Percentiles rank a stretch among this genome's conserved stretches.
Evolutionary conservation across 2,113 vertebrate genomes (phyloP).

Genomic region (Albula goreensis): DNA sequence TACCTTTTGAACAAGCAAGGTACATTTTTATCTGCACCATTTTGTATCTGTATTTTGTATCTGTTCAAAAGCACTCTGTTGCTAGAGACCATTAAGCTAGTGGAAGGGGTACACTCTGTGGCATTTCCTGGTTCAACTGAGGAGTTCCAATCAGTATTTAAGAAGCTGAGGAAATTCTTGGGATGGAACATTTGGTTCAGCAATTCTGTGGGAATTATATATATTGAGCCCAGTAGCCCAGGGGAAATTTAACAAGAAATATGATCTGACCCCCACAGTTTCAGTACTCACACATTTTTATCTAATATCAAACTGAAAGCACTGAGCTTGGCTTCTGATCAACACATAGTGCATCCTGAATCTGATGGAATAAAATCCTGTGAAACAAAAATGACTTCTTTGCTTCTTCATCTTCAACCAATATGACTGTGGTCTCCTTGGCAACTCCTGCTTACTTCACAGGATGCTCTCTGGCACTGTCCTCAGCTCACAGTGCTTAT

Average conservation of each 20-base stretch:
- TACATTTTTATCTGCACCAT: not conserved
- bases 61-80: not conserved
- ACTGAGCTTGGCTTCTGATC: not conserved
- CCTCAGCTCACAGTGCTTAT: not conserved
- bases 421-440: constrained; percentile 2
- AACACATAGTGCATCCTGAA: constrained; percentile 1
- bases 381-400: not conserved
- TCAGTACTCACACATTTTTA: not conserved
- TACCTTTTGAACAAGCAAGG: not conserved
- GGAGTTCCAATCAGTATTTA: not conserved
- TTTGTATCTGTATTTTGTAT: not conserved
- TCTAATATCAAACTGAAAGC: not conserved
- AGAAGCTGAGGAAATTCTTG: not conserved
- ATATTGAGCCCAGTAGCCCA: not conserved
- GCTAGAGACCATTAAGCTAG: not conserved
- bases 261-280: not conserved
- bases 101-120: not conserved
- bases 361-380: not conserved
- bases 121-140: not conserved
- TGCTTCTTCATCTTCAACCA: not conserved
- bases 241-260: not conserved
- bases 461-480: not conserved
- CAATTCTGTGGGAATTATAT: not conserved
- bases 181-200: not conserved
- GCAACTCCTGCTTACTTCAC: not conserved